Evolutionary conservation across 37 sponge, comb jelly and placozoan genomes (phyloP), one percentile per base, ranked within the genome.

Genomic region (Theonella swinhoei): DNA sequence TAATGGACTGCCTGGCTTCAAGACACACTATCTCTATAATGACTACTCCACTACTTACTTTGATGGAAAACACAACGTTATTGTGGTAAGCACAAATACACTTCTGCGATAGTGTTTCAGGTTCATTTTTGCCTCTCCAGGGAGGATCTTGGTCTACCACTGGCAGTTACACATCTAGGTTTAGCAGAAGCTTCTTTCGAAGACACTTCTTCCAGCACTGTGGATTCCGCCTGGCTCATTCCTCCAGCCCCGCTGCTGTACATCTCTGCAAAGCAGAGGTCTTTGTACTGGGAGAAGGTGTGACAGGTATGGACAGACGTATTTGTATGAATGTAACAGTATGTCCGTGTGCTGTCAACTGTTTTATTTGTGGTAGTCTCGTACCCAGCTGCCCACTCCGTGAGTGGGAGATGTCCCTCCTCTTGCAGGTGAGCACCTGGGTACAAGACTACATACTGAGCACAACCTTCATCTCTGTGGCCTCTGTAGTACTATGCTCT

Each of bases 151-250:
- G 95, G 95, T 42, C 79, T 2, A 86, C 95, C 14, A 91, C 83
- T 61, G 92, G 92, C 20, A 73, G 26, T 40, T 66, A 33, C 59
- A 61, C 77, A 1, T 95, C 95, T 0, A 72, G 85, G 4, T 95
- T 88, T 71, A 37, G 68, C 32, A 80, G 95, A 1, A 85, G 29
- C 66, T 33, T 76, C 0, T 95, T 91, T 61, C 60, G 95, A 11
- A 68, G 95, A 36, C 95, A 95, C 60, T 95, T 95, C 81, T 91
- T 85, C 65, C 95, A 95, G 62, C 95, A 95, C 39, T 29, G 39
- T 34, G 95, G 95, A 2, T 95, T 95, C 81, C 82, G 95, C 3
- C 20, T 95, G 62, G 92, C 88, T 37, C 85, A 82, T 17, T 84
- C 82, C 22, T 29, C 64, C 24, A 66, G 68, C 5, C 77, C 70